Base-by-base conservation (phyloP, 2,888 invertebrate genomes). In the Tiphia femorata region DNA sequence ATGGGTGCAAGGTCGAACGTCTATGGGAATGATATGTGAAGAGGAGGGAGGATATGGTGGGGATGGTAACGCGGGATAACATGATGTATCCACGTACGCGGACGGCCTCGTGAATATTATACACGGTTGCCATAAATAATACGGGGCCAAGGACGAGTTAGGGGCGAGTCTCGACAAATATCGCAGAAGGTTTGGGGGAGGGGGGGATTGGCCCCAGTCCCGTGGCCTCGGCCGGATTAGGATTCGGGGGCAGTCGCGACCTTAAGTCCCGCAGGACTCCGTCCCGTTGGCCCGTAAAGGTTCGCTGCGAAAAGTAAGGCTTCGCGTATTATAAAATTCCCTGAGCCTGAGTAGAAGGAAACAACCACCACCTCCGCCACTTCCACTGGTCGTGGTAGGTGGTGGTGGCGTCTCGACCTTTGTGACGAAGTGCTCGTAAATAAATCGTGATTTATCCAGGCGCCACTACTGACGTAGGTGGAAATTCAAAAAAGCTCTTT, bases 181-280 rank as follows among this genome's bases (percentile, higher is more conserved):
- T 57, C 53, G 37, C 56, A 51, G 46, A 53, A 62, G 38, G n/a
- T n/a, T n/a, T n/a, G n/a, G n/a, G n/a, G n/a, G n/a, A n/a, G n/a
- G n/a, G n/a, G n/a, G n/a, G 23, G 38, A 43, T 2, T 41, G 52
- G 51, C 43, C 48, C 23, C 52, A 49, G 46, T 27, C 12, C 19
- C 38, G 21, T n/a, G 16, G 19, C 44, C 23, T 47, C 47, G 42
- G 43, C 48, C 54, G 67, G 59, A 72, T 72, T 72, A 72, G 62
- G 63, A 72, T 72, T 72, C 72, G 62, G 57, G 58, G 61, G 69
- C 61, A 63, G 72, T 71, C 63, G 56, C 55, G 62, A 54, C 47
- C 54, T 43, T 40, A 30, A 19, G 30, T 59, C 70, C 44, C 70
- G 44, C 10, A 57, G 56, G 69, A 61, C 14, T 4, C 17, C 8